These are phyloP conservation scores for Ornithorhynchus anatinus DNA, from an alignment of 2,113 vertebrate species.

Conservation along the genomic window DNA sequence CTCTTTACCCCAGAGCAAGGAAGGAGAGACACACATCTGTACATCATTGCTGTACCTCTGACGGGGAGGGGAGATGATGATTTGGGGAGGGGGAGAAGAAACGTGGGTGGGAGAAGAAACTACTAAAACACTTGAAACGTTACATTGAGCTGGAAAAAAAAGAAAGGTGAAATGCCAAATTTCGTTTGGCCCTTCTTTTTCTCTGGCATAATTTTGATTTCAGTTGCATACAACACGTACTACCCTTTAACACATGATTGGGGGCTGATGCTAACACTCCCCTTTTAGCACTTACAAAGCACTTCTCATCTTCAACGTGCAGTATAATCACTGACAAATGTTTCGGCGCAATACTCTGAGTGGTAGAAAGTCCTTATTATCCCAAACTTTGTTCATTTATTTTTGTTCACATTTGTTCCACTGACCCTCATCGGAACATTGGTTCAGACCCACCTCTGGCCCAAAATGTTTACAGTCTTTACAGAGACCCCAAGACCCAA, in stretches of 20 bases:
- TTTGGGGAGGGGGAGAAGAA: no score
- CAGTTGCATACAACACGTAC: neutral
- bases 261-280: slow-evolving; percentile 14
- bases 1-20: slow-evolving; percentile 42
- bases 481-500: neutral
- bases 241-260: slow-evolving; percentile 11
- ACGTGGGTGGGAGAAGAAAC: neutral
- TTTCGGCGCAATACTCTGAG: slow-evolving; percentile 14
- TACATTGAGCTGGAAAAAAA: slow-evolving; percentile 14
- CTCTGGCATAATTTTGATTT: slow-evolving; percentile 8
- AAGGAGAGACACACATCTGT: slow-evolving; percentile 50
- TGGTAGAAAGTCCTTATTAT: slow-evolving; percentile 13
- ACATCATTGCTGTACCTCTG: slow-evolving; percentile 12
- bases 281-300: slow-evolving; percentile 27
- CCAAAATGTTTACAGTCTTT: neutral
- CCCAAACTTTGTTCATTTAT: slow-evolving; percentile 36
- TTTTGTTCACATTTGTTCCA: slow-evolving; percentile 29
- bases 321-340: neutral
- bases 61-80: no score
- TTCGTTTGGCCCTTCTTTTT: slow-evolving; percentile 37
- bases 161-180: slow-evolving; percentile 44
- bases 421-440: slow-evolving; percentile 9
- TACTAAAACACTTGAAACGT: slow-evolving; percentile 35
- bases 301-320: slow-evolving; percentile 37
- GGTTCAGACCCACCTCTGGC: neutral